Percentiles rank a stretch among this genome's conserved stretches.
Conservation (phyloP, 1,140 invertebrate species). For the Listronotus oregonensis region DNA sequence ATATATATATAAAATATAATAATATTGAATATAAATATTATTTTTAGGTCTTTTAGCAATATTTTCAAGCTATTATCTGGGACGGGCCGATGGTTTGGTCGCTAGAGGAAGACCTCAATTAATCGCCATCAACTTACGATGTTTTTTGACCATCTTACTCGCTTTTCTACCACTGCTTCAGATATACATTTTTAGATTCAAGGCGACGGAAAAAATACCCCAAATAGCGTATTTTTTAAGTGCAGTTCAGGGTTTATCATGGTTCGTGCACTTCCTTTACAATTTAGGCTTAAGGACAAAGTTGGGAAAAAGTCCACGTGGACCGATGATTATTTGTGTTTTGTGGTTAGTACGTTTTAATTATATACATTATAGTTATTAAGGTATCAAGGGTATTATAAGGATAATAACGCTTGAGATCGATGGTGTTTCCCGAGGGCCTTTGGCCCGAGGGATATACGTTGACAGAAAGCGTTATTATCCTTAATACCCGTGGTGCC, state of each 20-base stretch:
- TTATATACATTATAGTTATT: too few relatives aligned
- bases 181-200: conserved; percentile 61
- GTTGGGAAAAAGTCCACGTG: conserved; percentile 69
- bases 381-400: too few relatives aligned
- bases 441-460: too few relatives aligned
- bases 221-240: conserved; percentile 72
- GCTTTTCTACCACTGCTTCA: conserved; percentile 68
- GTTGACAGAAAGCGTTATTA: too few relatives aligned
- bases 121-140: conserved; percentile 65
- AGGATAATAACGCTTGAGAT: too few relatives aligned
- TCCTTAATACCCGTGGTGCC: too few relatives aligned
- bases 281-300: conserved; percentile 69
- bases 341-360: conserved; percentile 63
- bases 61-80: conserved; percentile 77
- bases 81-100: conserved; percentile 64
- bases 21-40: not conserved
- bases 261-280: conserved; percentile 80
- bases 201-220: conserved; percentile 46
- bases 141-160: conserved; percentile 65
- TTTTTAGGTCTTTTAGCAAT: conserved; percentile 66
- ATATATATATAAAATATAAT: too few relatives aligned
- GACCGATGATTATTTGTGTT: conserved; percentile 69
- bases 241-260: conserved; percentile 71
- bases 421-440: too few relatives aligned
- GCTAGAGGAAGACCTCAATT: conserved; percentile 64